These are phyloP conservation scores for Tribolium madens DNA, from an alignment of 1,140 invertebrate genomes.

Conservation along the genomic window DNA sequence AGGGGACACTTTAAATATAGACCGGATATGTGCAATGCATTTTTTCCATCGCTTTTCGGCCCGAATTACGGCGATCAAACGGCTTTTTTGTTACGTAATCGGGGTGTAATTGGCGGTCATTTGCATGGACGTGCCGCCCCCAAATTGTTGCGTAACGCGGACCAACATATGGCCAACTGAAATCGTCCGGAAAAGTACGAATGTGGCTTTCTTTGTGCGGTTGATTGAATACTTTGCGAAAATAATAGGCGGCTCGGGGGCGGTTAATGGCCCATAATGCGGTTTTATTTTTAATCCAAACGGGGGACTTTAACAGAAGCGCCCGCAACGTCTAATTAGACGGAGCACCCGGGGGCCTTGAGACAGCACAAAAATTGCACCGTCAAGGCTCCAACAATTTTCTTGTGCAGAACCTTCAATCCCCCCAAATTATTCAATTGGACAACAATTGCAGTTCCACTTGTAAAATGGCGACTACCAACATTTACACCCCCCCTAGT, in stretches of 20 bases:
- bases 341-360: background rate
- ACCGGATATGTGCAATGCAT: constrained; percentile 1
- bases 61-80: too few relatives aligned
- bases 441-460: background rate
- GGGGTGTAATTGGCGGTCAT: background rate
- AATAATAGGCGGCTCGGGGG: background rate
- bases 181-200: background rate
- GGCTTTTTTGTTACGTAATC: background rate
- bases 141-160: background rate
- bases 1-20: background rate
- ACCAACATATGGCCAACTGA: background rate
- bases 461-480: too few relatives aligned
- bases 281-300: background rate
- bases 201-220: background rate
- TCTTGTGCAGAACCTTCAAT: too few relatives aligned
- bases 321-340: background rate
- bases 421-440: background rate
- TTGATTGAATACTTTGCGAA: background rate
- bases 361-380: background rate
- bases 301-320: background rate
- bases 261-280: background rate
- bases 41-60: background rate
- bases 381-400: too few relatives aligned
- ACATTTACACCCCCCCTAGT: too few relatives aligned
- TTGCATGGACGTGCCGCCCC: background rate